Evolutionary conservation across 2,888 invertebrate species (phyloP).

Genomic region (Portevinia maculata): DNA sequence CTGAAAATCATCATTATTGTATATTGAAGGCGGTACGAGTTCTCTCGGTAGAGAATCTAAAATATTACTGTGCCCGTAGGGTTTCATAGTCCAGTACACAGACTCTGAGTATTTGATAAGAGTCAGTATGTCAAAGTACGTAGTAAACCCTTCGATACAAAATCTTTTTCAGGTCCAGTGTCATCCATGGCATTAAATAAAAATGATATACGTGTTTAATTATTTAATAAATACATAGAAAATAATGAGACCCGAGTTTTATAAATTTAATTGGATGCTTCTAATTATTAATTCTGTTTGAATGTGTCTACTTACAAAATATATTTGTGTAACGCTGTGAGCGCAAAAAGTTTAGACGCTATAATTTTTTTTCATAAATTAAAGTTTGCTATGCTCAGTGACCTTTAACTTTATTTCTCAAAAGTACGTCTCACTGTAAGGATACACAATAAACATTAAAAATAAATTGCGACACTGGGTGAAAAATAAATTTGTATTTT

Average conservation of each 20-base stretch:
- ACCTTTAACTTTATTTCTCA: slow-evolving; percentile 54
- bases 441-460: slow-evolving; percentile 18
- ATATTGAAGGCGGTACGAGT: too few species aligned
- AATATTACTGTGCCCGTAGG: too few species aligned
- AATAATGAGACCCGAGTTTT: not conserved
- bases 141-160: too few species aligned
- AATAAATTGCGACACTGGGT: slow-evolving; percentile 24
- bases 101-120: too few species aligned
- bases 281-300: not conserved
- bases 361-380: not conserved
- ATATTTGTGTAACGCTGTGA: not conserved
- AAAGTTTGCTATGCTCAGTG: slow-evolving; percentile 30
- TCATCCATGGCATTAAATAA: too few species aligned
- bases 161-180: too few species aligned
- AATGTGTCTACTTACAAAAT: not conserved
- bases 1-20: too few species aligned
- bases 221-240: not conserved
- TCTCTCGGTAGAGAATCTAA: too few species aligned
- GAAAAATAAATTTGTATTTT: slow-evolving; percentile 49
- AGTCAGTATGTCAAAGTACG: too few species aligned
- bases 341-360: slow-evolving; percentile 16
- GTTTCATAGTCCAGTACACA: too few species aligned
- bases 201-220: too few species aligned
- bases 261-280: slow-evolving; percentile 8
- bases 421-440: slow-evolving; percentile 13